These are phyloP conservation scores for Ispidina picta DNA, from an alignment of 2,797 vertebrate genomes.

Conservation along the genomic window DNA sequence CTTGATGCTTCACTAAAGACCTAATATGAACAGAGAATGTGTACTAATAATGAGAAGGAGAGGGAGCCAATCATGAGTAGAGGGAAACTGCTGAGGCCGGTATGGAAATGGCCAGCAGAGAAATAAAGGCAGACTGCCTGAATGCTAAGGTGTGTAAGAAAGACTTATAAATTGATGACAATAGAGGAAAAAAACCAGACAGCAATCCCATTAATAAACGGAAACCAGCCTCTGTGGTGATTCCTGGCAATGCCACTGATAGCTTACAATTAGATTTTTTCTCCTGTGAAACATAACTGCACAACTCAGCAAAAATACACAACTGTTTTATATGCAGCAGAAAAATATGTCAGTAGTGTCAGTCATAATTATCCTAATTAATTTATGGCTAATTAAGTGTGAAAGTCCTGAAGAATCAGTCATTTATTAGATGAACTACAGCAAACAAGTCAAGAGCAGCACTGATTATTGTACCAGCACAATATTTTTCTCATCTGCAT, in stretches of 20 bases:
- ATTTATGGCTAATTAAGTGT: slow-evolving; percentile 15
- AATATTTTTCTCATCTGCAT: background rate
- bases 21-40: background rate
- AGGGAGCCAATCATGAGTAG: background rate
- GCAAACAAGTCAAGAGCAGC: background rate
- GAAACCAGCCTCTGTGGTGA: slow-evolving; percentile 24
- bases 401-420: background rate
- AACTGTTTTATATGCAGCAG: slow-evolving; percentile 59
- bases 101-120: background rate
- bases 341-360: slow-evolving; percentile 30
- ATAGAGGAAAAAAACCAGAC: slow-evolving; percentile 12
- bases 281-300: slow-evolving; percentile 68
- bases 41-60: background rate
- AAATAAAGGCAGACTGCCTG: background rate
- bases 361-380: slow-evolving; percentile 46
- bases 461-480: background rate
- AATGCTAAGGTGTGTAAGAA: slow-evolving; percentile 3
- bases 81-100: background rate
- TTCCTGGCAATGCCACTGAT: background rate
- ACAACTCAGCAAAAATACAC: slow-evolving; percentile 67
- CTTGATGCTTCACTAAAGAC: background rate
- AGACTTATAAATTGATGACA: slow-evolving; percentile 21
- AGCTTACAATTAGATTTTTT: slow-evolving; percentile 67
- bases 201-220: slow-evolving; percentile 40
- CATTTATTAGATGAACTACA: slow-evolving; percentile 9